Evolutionary conservation across 2,888 invertebrate species (phyloP).

Genomic region (Noctuana brunneofusca): DNA sequence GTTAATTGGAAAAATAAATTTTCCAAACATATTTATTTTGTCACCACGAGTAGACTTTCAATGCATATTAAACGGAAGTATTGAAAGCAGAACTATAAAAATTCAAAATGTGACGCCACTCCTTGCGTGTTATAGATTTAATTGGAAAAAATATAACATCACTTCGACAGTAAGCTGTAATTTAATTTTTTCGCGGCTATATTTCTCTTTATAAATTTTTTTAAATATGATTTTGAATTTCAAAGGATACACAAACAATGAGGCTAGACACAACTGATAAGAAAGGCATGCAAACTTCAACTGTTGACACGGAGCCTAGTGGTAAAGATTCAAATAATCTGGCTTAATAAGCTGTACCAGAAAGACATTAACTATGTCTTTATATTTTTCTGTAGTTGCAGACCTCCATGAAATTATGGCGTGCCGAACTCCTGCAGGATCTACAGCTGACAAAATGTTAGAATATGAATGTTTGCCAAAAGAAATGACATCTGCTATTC

Average conservation of each 20-base stretch:
- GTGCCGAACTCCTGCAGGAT: constrained; percentile 39
- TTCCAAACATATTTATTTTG: constrained; percentile 84
- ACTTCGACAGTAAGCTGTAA: constrained; percentile 37
- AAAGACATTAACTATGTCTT: not conserved
- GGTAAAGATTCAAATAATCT: constrained; percentile 40
- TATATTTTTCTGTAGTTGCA: constrained; percentile 40
- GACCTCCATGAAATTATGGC: constrained; percentile 45
- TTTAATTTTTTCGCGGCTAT: not conserved
- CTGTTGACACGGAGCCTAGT: constrained; percentile 44
- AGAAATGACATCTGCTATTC: constrained; percentile 30
- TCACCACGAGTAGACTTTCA: constrained; percentile 84
- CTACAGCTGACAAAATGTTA: constrained; percentile 40
- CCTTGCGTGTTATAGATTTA: constrained; percentile 66
- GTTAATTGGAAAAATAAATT: constrained; percentile 85
- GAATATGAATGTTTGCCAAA: constrained; percentile 37
- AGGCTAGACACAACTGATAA: not conserved
- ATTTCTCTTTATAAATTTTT: not conserved
- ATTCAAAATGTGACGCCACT: constrained; percentile 72
- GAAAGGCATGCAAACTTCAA: constrained; percentile 36
- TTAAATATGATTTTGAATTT: not conserved
- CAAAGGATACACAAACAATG: constrained; percentile 1
- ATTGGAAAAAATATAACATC: constrained; percentile 64
- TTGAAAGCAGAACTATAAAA: constrained; percentile 67
- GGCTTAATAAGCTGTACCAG: not conserved
- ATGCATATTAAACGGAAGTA: constrained; percentile 76